Base-by-base conservation (phyloP, 2,113 vertebrate genomes). In the Phalacrocorax pelagicus region DNA sequence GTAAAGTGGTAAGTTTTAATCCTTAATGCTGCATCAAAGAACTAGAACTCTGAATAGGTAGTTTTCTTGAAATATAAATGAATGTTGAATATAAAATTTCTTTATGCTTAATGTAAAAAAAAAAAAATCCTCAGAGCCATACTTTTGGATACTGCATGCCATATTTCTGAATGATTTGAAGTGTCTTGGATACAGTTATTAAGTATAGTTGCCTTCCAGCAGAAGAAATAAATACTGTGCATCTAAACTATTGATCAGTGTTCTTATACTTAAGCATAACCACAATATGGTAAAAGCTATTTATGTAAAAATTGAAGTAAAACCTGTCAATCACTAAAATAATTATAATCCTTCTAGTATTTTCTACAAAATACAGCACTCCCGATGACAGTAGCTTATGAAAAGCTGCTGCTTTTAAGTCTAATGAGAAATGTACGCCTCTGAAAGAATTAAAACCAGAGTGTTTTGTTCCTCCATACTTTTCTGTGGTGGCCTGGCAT, bases 1-100 rank as follows among this genome's bases (percentile, higher is more conserved):
- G 99, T 97, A 99, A 99, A 99, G 99, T 99, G 99, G 99, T 99
- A 98, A 99, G 99, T 99, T 98, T 98, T 97, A 98, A 98, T 59
- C 98, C 98, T 98, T 98, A 98, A 98, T 97, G 98, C 98, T 98
- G 98, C 98, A 90, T 98, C 98, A 97, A 97, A 95, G 97, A 97
- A 88, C 94, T 95, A 97, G 98, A 98, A 97, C 97, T 97, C 96
- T 96, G 97, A 97, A 91, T 98, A 98, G 98, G 96, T 97, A 98
- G 98, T 92, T 97, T 97, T 96, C 96, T 96, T 90, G 97, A 98
- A 96, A 97, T 97, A 97, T 97, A 97, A 92, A 94, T 97, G 98
- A 98, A 97, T 98, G 98, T 98, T 97, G 98, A 98, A 98, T 96
- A 97, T 97, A 97, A 97, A 97, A 96, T 98, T 98, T 98, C 97